Percentiles rank a stretch among this genome's conserved stretches.
Evolutionary conservation across 2,113 vertebrate genomes (phyloP).

Genomic region (Craseonycteris thonglongyai): DNA sequence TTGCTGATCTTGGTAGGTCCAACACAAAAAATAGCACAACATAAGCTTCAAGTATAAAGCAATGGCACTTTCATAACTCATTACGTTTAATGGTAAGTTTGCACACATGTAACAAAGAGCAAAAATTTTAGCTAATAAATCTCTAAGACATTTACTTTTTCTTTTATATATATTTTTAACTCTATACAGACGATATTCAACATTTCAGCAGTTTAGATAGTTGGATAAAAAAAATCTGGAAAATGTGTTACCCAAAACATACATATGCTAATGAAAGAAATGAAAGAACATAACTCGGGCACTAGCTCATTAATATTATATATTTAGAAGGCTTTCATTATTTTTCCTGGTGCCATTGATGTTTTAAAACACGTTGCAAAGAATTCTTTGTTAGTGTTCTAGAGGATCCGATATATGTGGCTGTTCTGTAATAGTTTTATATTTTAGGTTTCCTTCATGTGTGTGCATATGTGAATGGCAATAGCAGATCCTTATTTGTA

Average conservation of each 20-base stretch:
- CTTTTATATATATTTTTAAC: not conserved
- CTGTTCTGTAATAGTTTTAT: not conserved
- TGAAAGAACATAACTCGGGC: not conserved
- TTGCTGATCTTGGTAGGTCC: not conserved
- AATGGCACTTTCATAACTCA: not conserved
- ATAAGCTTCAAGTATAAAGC: not conserved
- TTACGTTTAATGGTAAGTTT: not conserved
- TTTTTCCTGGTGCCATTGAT: not conserved
- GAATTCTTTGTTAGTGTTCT: not conserved
- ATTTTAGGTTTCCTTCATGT: not conserved
- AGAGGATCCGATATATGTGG: no score
- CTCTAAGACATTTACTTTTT: not conserved
- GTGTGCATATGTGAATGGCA: not conserved
- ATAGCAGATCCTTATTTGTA: not conserved
- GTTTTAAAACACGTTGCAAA: not conserved
- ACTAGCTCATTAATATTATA: not conserved
- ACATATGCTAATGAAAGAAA: not conserved
- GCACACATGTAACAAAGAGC: not conserved
- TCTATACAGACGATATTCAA: not conserved
- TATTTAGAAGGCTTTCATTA: not conserved
- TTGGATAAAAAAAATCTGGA: not conserved
- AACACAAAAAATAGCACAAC: not conserved
- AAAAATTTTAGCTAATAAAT: constrained; percentile 12
- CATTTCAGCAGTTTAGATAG: not conserved
- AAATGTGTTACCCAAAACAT: not conserved